Conservation (phyloP, 2,113 vertebrate genomes). For the Brachirus orientalis region DNA sequence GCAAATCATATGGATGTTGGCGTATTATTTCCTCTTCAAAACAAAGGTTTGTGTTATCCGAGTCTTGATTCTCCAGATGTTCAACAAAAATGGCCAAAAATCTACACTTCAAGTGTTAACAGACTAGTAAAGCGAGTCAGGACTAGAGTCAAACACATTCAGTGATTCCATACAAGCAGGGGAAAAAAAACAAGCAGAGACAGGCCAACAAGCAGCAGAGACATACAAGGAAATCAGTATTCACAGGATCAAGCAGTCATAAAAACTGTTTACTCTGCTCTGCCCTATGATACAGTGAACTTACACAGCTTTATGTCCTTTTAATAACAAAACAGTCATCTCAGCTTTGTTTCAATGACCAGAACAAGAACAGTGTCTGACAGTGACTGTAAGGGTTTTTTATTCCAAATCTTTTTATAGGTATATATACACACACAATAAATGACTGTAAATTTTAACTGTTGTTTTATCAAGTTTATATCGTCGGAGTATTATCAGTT, state of each 20-base stretch:
- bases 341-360: background rate
- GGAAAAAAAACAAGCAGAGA: constrained; percentile 21
- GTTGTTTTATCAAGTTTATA: background rate
- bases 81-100: background rate
- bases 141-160: constrained; percentile 7
- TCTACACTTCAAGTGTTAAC: background rate
- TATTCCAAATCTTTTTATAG: no score
- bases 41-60: background rate
- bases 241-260: constrained; percentile 4
- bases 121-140: background rate
- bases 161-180: constrained; percentile 24
- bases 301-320: background rate
- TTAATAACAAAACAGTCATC: background rate
- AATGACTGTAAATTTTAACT: background rate
- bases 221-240: background rate
- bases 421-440: no score
- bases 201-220: constrained; percentile 2
- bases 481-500: background rate
- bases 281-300: background rate
- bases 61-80: background rate
- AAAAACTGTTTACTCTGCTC: constrained; percentile 17
- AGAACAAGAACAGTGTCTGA: background rate
- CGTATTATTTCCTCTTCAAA: no score
- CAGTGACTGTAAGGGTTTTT: no score
- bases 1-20: no score